A percentile compares a stretch with the other conserved stretches of the same genome.
phyloP scores from a whole-genome alignment of 1,140 invertebrate genomes.

The Xylocopa sonorina region DNA sequence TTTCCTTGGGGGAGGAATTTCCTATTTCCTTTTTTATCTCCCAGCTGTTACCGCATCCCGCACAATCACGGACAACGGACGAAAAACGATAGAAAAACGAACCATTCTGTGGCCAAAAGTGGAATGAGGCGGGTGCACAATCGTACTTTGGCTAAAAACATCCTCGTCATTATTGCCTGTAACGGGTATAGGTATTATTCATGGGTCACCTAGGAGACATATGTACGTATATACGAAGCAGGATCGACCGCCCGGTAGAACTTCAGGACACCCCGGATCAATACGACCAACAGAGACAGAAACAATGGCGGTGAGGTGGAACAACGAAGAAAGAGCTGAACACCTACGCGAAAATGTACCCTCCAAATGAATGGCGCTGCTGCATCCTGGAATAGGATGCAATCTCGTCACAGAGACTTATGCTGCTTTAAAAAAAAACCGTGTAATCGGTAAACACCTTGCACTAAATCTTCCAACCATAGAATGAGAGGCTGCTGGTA shows the following conservation, averaged over 20 bases:
- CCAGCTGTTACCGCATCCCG: not conserved
- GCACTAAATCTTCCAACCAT: no score
- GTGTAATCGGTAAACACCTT: no score
- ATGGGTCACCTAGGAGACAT: constrained; percentile 12
- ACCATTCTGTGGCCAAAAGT: no score
- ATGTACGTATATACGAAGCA: constrained; percentile 68
- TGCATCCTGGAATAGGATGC: constrained; percentile 25
- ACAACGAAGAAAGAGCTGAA: constrained; percentile 44
- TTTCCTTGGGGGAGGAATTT: not conserved
- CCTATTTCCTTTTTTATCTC: not conserved
- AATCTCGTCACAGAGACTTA: not conserved
- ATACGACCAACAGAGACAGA: constrained; percentile 70
- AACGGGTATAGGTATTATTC: constrained; percentile 1
- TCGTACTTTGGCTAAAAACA: not conserved
- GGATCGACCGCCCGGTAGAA: constrained; percentile 64
- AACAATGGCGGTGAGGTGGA: constrained; percentile 33
- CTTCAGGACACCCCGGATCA: constrained; percentile 72
- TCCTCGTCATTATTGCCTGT: not conserved
- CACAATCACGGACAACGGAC: no score
- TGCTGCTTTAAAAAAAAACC: not conserved
- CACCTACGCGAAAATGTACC: constrained; percentile 42
- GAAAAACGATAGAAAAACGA: not conserved
- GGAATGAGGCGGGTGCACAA: no score
- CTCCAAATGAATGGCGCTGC: constrained; percentile 37
- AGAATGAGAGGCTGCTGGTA: not conserved